These are phyloP conservation scores for Linyphia triangularis DNA, from an alignment of 2,888 invertebrate genomes.

Conservation along the genomic window DNA sequence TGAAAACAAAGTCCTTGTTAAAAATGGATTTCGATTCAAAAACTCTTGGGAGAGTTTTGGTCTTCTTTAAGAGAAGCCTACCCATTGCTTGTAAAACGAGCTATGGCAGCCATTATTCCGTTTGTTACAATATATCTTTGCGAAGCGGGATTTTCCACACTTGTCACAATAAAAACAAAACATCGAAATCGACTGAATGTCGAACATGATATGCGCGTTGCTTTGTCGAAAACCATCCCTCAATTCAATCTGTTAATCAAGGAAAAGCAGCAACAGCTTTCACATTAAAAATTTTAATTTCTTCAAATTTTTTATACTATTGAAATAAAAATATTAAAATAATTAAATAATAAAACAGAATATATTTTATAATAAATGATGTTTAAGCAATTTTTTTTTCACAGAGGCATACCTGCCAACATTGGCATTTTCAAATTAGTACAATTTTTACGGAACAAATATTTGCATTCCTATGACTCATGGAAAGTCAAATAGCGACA, in stretches of 20 bases:
- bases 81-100: slow-evolving; percentile 61
- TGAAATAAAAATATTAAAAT: not conserved
- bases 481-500: too few relatives aligned
- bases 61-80: too few relatives aligned
- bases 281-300: too few relatives aligned
- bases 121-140: slow-evolving; percentile 60
- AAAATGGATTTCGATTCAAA: slow-evolving; percentile 58
- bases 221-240: slow-evolving; percentile 64
- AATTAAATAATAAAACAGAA: slow-evolving; percentile 25
- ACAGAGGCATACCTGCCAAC: too few relatives aligned
- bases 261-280: slow-evolving; percentile 59
- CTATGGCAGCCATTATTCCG: slow-evolving; percentile 53
- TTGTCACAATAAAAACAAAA: slow-evolving; percentile 64
- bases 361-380: slow-evolving; percentile 42
- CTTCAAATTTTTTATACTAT: too few relatives aligned
- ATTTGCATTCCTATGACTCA: too few relatives aligned
- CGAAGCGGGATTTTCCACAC: slow-evolving; percentile 61
- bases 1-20: slow-evolving; percentile 61
- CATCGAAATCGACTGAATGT: slow-evolving; percentile 59
- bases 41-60: too few relatives aligned
- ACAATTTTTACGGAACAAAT: too few relatives aligned
- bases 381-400: slow-evolving; percentile 52
- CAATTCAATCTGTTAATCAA: slow-evolving; percentile 60
- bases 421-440: too few relatives aligned
- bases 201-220: slow-evolving; percentile 60